A percentile compares a stretch with the other conserved stretches of the same genome.
phyloP scores from a whole-genome alignment of 2,888 invertebrate species.

The Plebejus melissa region DNA sequence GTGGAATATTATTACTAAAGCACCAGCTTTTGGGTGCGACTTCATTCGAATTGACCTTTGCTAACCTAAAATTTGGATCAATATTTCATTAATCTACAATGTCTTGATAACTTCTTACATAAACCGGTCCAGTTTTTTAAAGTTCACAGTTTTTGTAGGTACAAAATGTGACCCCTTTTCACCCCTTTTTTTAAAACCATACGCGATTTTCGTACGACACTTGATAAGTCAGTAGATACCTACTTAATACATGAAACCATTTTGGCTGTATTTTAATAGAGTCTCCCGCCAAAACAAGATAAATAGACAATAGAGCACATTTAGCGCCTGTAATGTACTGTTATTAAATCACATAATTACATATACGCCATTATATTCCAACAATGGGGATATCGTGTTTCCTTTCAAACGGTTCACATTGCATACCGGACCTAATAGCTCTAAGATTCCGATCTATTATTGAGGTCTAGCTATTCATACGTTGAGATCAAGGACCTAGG shows the following conservation, averaged over 20 bases:
- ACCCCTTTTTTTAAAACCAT: too few species aligned
- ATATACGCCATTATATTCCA: constrained; percentile 43
- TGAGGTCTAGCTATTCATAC: constrained; percentile 17
- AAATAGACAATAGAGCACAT: constrained; percentile 19
- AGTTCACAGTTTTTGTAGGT: too few species aligned
- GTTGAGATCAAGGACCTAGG: constrained; percentile 8
- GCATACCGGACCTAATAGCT: constrained; percentile 13
- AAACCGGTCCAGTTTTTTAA: too few species aligned
- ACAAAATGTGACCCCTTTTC: too few species aligned
- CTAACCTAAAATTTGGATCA: too few species aligned
- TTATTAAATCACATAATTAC: constrained; percentile 26
- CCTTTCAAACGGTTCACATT: constrained; percentile 31
- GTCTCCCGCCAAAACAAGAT: constrained; percentile 4
- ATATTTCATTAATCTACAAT: too few species aligned
- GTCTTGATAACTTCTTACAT: too few species aligned
- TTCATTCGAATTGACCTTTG: too few species aligned
- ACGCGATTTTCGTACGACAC: too few species aligned
- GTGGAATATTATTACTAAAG: background rate
- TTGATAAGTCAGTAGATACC: too few species aligned
- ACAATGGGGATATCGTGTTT: constrained; percentile 41
- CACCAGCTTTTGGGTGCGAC: background rate
- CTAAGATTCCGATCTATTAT: constrained; percentile 3
- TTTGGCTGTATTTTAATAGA: background rate
- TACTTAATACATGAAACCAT: too few species aligned
- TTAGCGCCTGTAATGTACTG: constrained; percentile 13